phyloP scores from a whole-genome alignment of 1,140 invertebrate genomes.

The Heterodera schachtii region DNA sequence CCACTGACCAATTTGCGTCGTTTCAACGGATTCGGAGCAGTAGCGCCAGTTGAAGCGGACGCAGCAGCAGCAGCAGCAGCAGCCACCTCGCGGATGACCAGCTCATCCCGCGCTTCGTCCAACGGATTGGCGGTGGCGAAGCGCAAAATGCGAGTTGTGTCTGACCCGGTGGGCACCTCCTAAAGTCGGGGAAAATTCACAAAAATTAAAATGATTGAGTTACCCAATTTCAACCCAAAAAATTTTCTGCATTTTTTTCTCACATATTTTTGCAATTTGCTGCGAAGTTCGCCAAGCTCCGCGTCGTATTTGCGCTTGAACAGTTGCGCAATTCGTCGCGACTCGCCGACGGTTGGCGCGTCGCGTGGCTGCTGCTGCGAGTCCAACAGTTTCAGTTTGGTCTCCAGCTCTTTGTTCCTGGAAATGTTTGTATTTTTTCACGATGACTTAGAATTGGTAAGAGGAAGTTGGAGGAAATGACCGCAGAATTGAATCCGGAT shows the following conservation, averaged over 20 bases:
- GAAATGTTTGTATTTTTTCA: neutral
- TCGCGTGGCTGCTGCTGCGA: slow-evolving; percentile 2
- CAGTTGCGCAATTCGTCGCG: slow-evolving; percentile 32
- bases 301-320: slow-evolving; percentile 36
- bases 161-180: neutral
- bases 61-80: slow-evolving; percentile 24
- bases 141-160: slow-evolving; percentile 37
- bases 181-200: neutral
- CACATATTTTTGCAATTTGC: slow-evolving; percentile 35
- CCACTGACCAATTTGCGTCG: slow-evolving; percentile 29
- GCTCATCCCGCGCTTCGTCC: slow-evolving; percentile 38
- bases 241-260: neutral
- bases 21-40: slow-evolving; percentile 21
- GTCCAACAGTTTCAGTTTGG: slow-evolving; percentile 22
- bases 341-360: slow-evolving; percentile 18
- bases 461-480: too few species aligned
- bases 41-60: neutral
- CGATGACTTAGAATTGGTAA: too few species aligned
- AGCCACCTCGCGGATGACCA: slow-evolving; percentile 30
- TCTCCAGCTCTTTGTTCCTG: slow-evolving; percentile 30
- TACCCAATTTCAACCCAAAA: too few species aligned
- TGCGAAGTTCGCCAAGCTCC: slow-evolving; percentile 26
- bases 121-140: slow-evolving; percentile 31
- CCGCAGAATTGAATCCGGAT: too few species aligned
- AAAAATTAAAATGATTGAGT: neutral